Percentiles rank a stretch among this genome's conserved stretches.
These are phyloP conservation scores for Sepiola atlantica DNA, from an alignment of 2,888 invertebrate species.

Conservation along the genomic window DNA sequence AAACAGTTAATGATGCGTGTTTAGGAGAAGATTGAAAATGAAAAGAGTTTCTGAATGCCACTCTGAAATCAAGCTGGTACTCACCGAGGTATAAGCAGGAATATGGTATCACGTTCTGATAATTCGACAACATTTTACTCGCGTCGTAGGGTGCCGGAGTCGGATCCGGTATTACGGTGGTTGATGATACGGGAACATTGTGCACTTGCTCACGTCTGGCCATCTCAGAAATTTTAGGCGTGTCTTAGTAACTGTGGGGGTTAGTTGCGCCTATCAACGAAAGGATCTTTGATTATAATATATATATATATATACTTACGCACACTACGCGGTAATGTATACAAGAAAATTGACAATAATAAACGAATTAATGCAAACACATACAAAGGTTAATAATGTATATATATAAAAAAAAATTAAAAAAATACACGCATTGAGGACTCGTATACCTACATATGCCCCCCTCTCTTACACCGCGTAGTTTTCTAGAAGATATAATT, in stretches of 20 bases:
- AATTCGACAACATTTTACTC: constrained; percentile 10
- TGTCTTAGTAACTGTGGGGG: neutral
- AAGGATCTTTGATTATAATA: neutral
- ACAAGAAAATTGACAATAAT: neutral
- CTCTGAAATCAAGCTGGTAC: neutral
- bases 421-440: too few relatives aligned
- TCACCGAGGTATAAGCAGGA: constrained; percentile 44
- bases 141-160: neutral
- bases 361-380: neutral
- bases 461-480: too few relatives aligned
- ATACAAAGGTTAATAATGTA: too few relatives aligned
- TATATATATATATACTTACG: neutral
- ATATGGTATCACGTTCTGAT: constrained; percentile 15
- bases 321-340: neutral
- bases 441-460: too few relatives aligned
- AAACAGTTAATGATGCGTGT: neutral
- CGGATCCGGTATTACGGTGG: neutral
- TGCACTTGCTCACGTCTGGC: constrained; percentile 42
- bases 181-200: neutral
- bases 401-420: too few relatives aligned
- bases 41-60: neutral
- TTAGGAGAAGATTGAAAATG: neutral
- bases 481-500: too few relatives aligned
- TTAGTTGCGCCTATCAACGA: constrained; percentile 38
- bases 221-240: neutral